Evolutionary conservation across 2,797 vertebrate genomes (phyloP), one percentile per base, ranked within the genome.

Genomic region (Anas georgica): DNA sequence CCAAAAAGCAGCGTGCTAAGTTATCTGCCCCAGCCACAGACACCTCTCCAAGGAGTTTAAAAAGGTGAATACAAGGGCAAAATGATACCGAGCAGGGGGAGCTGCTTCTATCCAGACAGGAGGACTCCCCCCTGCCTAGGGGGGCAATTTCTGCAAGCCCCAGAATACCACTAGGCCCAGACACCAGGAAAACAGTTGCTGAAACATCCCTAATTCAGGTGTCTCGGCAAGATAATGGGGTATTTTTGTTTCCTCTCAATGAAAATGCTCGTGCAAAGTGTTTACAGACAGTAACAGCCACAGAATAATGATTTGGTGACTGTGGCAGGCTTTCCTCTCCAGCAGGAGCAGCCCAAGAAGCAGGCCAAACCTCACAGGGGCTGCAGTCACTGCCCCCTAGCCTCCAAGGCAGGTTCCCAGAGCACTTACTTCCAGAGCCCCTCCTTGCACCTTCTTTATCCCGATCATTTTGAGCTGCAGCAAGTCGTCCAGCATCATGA

Each of bases 381-480:
- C 63, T 18, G 17, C 3, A 6, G 67, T 8, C 2, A 0, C 37
- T 6, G 15, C 1, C 46, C 14, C 76, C 52, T 33, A 8, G 0
- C 45, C 63, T 12, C 7, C 26, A 35, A 33, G 16, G 43, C 20
- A 85, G 11, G 5, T 4, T 63, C 39, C 0, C 0, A 4, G 20
- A 69, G 22, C 39, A 77, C 98, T 95, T 62, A 99, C 99, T 98
- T 99, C 99, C 7, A 99, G 97, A 37, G 97, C 99, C 52, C 99
- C 99, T 88, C 99, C 99, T 86, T 99, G 99, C 63, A 99, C 99
- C 95, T 99, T 99, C 98, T 99, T 99, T 90, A 99, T 98, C 46
- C 99, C 99, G 3, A 99, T 99, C 99, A 99, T 99, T 96, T 99
- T 99, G 88, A 99, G 98, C 63, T 99, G 99, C 95, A 99, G 95